These are phyloP conservation scores for Clunio marinus DNA, from an alignment of 2,888 invertebrate genomes.

Conservation along the genomic window DNA sequence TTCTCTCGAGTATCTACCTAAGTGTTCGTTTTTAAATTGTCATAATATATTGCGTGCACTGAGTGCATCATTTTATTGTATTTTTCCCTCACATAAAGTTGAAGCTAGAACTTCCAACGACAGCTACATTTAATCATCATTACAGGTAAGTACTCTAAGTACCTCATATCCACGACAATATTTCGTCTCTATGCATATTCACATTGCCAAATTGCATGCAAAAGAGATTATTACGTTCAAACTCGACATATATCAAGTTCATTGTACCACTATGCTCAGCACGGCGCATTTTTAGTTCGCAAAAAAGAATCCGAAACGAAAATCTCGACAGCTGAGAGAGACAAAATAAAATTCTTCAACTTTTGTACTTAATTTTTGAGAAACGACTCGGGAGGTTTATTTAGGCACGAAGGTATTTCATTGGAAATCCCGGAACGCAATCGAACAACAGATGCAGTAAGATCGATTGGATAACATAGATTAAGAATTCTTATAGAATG, in stretches of 20 bases:
- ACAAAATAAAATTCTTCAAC: neutral
- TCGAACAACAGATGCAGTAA: neutral
- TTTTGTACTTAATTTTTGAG: neutral
- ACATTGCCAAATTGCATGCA: slow-evolving; percentile 20
- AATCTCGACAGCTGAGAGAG: no score
- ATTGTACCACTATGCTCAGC: slow-evolving; percentile 1
- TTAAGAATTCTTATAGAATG: no score
- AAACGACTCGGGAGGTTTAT: neutral
- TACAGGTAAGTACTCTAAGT: no score
- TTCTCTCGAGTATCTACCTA: no score
- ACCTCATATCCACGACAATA: no score
- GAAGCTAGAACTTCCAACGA: no score
- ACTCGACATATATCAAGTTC: neutral
- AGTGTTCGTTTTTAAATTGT: no score
- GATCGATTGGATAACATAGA: no score
- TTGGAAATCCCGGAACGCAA: neutral
- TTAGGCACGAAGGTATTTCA: neutral
- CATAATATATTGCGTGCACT: neutral
- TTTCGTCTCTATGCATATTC: no score
- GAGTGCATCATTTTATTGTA: no score
- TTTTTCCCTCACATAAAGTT: no score
- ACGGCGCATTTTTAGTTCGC: neutral
- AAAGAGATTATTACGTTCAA: neutral
- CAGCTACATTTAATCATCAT: no score
- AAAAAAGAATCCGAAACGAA: neutral